Percentiles rank a stretch among this genome's conserved stretches.
Evolutionary conservation across 2,888 invertebrate species (phyloP).

Genomic region (Pasiphila rectangulata): DNA sequence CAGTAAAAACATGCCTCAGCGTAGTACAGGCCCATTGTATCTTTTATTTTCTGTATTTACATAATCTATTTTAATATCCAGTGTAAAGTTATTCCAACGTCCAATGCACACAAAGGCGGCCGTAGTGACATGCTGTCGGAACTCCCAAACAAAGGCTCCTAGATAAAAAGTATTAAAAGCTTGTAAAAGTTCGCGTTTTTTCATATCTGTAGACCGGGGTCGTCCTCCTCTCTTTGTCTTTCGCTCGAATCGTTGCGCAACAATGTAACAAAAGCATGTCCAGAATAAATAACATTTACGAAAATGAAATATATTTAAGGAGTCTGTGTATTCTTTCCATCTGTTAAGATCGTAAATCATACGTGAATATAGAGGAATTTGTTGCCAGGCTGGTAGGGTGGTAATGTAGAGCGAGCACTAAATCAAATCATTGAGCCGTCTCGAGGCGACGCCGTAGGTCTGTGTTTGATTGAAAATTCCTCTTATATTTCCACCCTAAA

Average conservation of each 20-base stretch:
- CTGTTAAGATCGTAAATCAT: conserved; percentile 5
- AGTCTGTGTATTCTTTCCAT: background rate
- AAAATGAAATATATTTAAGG: background rate
- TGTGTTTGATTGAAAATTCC: background rate
- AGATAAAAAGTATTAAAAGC: conserved; percentile 47
- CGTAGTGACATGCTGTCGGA: conserved; percentile 25
- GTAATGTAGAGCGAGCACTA: background rate
- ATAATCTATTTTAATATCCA: background rate
- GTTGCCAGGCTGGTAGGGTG: background rate
- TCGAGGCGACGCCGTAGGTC: conserved; percentile 1
- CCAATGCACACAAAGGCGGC: conserved; percentile 12
- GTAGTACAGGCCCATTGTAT: too few relatives aligned
- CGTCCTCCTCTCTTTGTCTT: conserved; percentile 2
- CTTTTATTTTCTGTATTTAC: background rate
- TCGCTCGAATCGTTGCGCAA: conserved; percentile 3
- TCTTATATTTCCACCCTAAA: background rate
- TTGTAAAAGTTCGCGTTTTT: conserved; percentile 35
- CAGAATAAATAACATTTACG: background rate
- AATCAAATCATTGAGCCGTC: conserved; percentile 7
- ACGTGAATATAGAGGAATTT: background rate
- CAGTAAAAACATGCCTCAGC: too few relatives aligned
- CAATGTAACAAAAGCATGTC: background rate
- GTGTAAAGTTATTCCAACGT: background rate
- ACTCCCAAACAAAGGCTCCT: conserved; percentile 35
- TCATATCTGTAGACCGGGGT: conserved; percentile 12